phyloP scores from a whole-genome alignment of 1,140 invertebrate genomes.

The Lanistes nyassanus region DNA sequence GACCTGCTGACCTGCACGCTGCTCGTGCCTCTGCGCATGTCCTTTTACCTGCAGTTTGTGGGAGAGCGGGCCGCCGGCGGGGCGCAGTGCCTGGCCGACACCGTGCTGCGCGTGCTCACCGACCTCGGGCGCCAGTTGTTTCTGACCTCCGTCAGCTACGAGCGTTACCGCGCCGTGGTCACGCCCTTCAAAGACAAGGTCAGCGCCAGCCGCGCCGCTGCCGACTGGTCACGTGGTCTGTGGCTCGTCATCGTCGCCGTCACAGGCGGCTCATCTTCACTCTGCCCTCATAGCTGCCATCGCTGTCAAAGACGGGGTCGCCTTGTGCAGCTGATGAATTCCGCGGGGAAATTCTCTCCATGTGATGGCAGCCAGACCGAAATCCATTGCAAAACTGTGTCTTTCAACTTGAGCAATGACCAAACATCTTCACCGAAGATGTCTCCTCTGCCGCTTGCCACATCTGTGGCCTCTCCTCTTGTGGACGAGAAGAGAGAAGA shows the following conservation, averaged over 20 bases:
- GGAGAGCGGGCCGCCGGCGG: not conserved
- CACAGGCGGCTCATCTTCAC: too few species aligned
- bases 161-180: constrained; percentile 31
- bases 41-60: not conserved
- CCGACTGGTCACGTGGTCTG: constrained; percentile 6
- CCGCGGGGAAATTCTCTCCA: too few species aligned
- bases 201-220: constrained; percentile 7
- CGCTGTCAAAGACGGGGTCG: too few species aligned
- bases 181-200: constrained; percentile 29
- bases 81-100: constrained; percentile 13
- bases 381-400: too few species aligned
- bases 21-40: constrained; percentile 8
- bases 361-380: too few species aligned
- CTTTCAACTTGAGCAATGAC: too few species aligned
- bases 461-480: too few species aligned
- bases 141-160: constrained; percentile 29
- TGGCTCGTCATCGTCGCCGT: constrained; percentile 23
- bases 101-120: constrained; percentile 25
- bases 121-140: constrained; percentile 31
- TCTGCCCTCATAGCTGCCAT: too few species aligned
- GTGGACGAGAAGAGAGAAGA: too few species aligned
- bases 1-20: constrained; percentile 12
- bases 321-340: too few species aligned
- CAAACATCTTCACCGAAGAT: too few species aligned
- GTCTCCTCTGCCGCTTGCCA: too few species aligned